phyloP scores from a whole-genome alignment of 2,797 vertebrate species.

The Coccyzus lansbergi region DNA sequence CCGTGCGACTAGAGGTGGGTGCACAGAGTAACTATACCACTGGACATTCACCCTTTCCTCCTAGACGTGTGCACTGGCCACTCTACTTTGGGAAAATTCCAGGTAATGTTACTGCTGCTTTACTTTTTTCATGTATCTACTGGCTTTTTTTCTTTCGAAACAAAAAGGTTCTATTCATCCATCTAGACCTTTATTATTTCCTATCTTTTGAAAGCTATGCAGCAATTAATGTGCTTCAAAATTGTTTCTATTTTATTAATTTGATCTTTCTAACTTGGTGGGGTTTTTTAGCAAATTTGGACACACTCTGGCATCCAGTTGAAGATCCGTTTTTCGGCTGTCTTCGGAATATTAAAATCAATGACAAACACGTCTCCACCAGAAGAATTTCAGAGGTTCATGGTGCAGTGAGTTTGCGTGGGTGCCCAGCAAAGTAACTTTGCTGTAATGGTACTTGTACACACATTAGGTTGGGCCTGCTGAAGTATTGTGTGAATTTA shows the following conservation, averaged over 20 bases:
- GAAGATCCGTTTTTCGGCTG: slow-evolving; percentile 86
- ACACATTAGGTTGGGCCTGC: background rate
- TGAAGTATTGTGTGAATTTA: background rate
- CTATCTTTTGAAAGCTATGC: background rate
- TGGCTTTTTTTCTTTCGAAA: background rate
- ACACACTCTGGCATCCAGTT: slow-evolving; percentile 74
- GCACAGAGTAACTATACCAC: slow-evolving; percentile 80
- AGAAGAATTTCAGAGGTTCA: slow-evolving; percentile 79
- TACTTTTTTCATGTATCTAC: background rate
- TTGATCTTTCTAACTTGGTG: background rate
- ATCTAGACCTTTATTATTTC: background rate
- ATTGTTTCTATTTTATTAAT: background rate
- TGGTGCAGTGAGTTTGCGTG: slow-evolving; percentile 85
- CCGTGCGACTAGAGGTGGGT: slow-evolving; percentile 86
- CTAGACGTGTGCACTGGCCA: slow-evolving; percentile 70
- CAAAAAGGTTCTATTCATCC: background rate
- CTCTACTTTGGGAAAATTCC: slow-evolving; percentile 89
- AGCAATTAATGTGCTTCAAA: background rate
- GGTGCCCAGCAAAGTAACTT: slow-evolving; percentile 84
- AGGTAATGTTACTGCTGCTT: slow-evolving; percentile 73
- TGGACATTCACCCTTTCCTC: slow-evolving; percentile 66
- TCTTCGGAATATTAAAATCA: slow-evolving; percentile 85
- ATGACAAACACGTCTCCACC: slow-evolving; percentile 77
- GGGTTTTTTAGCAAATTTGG: slow-evolving; percentile 72
- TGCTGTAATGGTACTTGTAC: background rate